Base-by-base conservation (phyloP, 2,113 vertebrate species). In the Epinephelus fuscoguttatus region DNA sequence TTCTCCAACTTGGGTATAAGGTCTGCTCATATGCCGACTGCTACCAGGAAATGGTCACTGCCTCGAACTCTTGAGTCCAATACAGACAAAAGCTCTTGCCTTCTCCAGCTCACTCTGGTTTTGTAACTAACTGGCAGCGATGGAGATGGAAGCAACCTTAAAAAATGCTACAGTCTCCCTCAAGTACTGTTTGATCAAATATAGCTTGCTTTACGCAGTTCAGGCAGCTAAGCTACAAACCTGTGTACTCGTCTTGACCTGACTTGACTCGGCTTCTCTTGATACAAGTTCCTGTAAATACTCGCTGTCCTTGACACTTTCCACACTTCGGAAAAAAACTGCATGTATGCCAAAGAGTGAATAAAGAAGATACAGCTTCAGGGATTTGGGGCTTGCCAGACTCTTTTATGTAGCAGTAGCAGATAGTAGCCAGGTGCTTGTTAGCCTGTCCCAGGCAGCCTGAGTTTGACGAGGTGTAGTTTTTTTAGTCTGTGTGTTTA, bases 261-360 rank as follows among this genome's bases (percentile, higher is more conserved):
- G 18, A 68, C 42, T 56, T 70, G 70, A 66, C 60, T 45, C 23
- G 27, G 23, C 33, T 76, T 59, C 14, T 71, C 15, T 25, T 70
- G 45, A 64, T 23, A 70, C 23, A 25, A 55, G 61, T 42, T 82
- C n/a, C 0, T 25, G 18, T 52, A n/a, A n/a, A 23, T 53, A 67
- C 17, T 45, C 42, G 17, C 40, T 50, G 59, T 52, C 67, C 66
- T 76, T 76, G 57, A 64, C 10, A 67, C 42, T 52, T 59, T 42
- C 53, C 17, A 12, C n/a, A 61, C 27, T 69, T 30, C 56, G 6
- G 13, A 40, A 78, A 30, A 4, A 4, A 15, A 14, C 30, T n/a
- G 11, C 17, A 30, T 70, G 27, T 30, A 18, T n/a, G 52, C 49
- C 18, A 45, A 19, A 40, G 49, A 27, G 53, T 62, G 47, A 42